Evolutionary conservation across 2,888 invertebrate species (phyloP), one percentile per base, ranked within the genome.

Genomic region (Ptilodon capucinus): DNA sequence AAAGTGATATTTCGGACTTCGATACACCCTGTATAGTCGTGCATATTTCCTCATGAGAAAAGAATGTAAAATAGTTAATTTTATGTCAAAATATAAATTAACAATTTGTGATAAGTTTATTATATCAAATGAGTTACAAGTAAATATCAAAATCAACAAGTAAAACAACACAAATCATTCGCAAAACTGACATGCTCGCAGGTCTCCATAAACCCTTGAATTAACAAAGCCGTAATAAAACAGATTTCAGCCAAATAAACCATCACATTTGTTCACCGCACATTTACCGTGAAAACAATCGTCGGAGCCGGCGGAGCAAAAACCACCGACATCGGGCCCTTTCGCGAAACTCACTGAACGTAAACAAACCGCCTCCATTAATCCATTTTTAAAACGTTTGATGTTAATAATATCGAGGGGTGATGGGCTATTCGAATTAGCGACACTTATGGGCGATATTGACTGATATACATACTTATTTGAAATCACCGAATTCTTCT

Each of bases 221-320:
- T 32, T 32, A 32, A 32, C 32, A 14, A 2, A 14, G 14, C 14
- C 32, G 14, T 14, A 32, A 32, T 32, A 32, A 14, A 32, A 32
- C 32, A 34, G 48, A 54, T 55, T 58, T 49, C 51, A 56, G 47
- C 32, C 53, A 53, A 49, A 47, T 44, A 44, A 52, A 40, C 38
- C 36, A 36, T n/a, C 4, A 25, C 28, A 17, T 19, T 36, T 25
- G 32, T 42, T 11, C 23, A 13, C 34, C 32, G 34, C 44, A 39
- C 19, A 35, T 39, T 40, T 32, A 41, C 39, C 32, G 36, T 51
- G 53, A 53, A 53, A 51, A 59, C 53, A 51, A 59, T 59, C 53
- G 48, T 28, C n/a, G 47, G 28, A 48, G 40, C 47, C 58, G 40
- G 40, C 55, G 51, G 32, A 42, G 28, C 42, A 42, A 47, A 54